Percentiles rank a stretch among this genome's conserved stretches.
Conservation (phyloP, 1,140 invertebrate genomes). For the Apolygus lucorum region DNA sequence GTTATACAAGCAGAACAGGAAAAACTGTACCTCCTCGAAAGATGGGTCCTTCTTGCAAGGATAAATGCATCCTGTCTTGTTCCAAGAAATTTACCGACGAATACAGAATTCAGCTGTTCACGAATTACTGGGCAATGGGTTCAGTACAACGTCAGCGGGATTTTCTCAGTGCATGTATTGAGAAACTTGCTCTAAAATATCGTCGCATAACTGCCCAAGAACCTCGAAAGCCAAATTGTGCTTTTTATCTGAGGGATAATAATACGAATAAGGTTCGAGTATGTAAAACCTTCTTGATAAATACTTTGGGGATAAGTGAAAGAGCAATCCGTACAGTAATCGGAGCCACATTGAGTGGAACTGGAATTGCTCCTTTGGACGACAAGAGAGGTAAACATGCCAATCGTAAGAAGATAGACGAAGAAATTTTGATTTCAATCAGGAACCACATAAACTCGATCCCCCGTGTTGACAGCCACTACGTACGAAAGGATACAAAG, state of each 20-base stretch:
- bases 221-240: neutral
- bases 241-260: constrained; percentile 7
- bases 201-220: neutral
- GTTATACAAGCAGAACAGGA: neutral
- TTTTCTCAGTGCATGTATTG: neutral
- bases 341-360: constrained; percentile 6
- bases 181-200: neutral
- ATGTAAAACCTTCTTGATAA: neutral
- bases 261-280: neutral
- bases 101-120: neutral
- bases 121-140: neutral
- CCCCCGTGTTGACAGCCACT: constrained; percentile 26
- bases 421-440: constrained; percentile 21
- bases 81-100: constrained; percentile 8
- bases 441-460: constrained; percentile 29
- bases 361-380: constrained; percentile 20
- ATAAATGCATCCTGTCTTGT: constrained; percentile 25
- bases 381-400: constrained; percentile 24
- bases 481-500: constrained; percentile 22
- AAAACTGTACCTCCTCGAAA: neutral
- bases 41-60: constrained; percentile 19
- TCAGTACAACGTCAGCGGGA: neutral
- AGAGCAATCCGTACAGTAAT: constrained; percentile 8
- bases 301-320: neutral
- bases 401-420: constrained; percentile 24